Evolutionary conservation across 2,888 invertebrate genomes (phyloP).

Genomic region (Polydrusus cervinus): DNA sequence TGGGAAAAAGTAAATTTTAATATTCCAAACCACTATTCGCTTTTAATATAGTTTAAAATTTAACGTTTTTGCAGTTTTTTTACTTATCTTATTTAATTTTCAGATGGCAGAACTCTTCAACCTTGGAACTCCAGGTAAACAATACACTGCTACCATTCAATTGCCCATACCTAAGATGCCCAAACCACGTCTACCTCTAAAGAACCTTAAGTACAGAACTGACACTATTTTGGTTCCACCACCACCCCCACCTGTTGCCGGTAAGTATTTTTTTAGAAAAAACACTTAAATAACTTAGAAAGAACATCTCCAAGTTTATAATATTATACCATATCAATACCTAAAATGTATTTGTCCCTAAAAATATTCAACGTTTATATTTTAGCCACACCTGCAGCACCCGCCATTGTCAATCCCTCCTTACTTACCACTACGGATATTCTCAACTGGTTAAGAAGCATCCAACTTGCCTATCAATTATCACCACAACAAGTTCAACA

Average conservation of each 20-base stretch:
- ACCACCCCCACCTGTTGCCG: slow-evolving; percentile 50
- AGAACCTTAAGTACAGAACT: slow-evolving; percentile 61
- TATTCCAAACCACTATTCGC: too few relatives aligned
- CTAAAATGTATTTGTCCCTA: background rate
- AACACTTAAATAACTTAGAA: too few relatives aligned
- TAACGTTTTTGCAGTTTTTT: too few relatives aligned
- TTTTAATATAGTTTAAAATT: too few relatives aligned
- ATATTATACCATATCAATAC: too few relatives aligned
- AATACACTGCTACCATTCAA: slow-evolving; percentile 60
- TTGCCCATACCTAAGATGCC: slow-evolving; percentile 56
- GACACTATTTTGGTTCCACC: slow-evolving; percentile 64
- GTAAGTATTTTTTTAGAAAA: background rate
- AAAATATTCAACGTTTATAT: background rate
- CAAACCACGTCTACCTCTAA: background rate
- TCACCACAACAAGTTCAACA: slow-evolving; percentile 1
- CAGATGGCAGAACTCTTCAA: background rate
- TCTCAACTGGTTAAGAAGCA: background rate
- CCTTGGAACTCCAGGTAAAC: background rate
- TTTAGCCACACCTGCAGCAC: background rate
- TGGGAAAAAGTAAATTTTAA: too few relatives aligned
- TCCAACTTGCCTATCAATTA: slow-evolving; percentile 1
- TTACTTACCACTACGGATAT: slow-evolving; percentile 5
- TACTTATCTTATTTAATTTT: background rate
- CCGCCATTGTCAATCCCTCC: background rate
- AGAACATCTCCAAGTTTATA: too few relatives aligned